Evolutionary conservation across 35 echinoderm and acorn worm species (phyloP).

Genomic region (Ptychodera flava): DNA sequence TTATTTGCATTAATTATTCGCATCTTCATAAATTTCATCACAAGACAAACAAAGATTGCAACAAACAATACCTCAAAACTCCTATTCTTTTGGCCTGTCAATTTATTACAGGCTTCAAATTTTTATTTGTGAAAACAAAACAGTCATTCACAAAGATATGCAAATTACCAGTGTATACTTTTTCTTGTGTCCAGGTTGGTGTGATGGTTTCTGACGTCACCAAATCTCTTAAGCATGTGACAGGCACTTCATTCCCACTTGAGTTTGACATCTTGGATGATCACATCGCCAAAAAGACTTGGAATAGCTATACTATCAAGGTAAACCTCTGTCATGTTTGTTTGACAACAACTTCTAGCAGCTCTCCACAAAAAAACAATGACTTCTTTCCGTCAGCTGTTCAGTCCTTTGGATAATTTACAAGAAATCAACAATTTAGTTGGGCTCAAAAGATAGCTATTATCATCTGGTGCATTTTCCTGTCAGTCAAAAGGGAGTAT

Average conservation of each 20-base stretch:
- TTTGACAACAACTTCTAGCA: background rate
- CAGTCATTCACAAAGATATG: too few relatives aligned
- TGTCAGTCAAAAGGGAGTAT: background rate
- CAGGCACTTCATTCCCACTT: slow-evolving; percentile 34
- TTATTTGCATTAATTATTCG: too few relatives aligned
- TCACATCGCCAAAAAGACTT: background rate
- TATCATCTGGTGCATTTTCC: background rate
- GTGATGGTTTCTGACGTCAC: slow-evolving; percentile 32
- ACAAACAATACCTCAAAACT: too few relatives aligned
- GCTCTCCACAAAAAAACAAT: slow-evolving; percentile 24
- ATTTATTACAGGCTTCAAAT: too few relatives aligned
- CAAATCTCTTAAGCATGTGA: slow-evolving; percentile 21
- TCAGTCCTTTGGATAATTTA: background rate
- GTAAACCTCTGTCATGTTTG: slow-evolving; percentile 9
- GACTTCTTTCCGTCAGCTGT: slow-evolving; percentile 8
- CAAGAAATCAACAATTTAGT: background rate
- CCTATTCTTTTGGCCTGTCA: too few relatives aligned
- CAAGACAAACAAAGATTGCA: too few relatives aligned
- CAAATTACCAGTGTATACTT: too few relatives aligned
- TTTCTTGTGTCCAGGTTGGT: slow-evolving; percentile 52
- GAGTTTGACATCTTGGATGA: slow-evolving; percentile 45
- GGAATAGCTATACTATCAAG: slow-evolving; percentile 27
- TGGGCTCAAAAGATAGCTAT: background rate
- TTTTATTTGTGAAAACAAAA: too few relatives aligned
- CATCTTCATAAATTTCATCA: too few relatives aligned